phyloP scores from a whole-genome alignment of 2,888 invertebrate genomes.

The Dryococelus australis region DNA sequence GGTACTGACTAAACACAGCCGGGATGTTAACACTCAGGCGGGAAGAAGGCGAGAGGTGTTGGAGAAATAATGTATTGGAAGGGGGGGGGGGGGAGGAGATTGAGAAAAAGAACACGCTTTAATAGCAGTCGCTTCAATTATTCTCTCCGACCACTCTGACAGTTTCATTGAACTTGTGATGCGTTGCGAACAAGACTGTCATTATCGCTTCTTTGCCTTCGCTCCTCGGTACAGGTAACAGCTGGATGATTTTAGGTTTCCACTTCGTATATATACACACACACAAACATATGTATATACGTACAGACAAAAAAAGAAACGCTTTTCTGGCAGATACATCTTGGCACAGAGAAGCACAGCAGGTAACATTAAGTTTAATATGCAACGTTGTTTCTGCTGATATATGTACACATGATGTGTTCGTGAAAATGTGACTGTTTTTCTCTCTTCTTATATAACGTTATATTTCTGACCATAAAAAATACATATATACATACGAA shows the following conservation, averaged over 20 bases:
- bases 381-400: too few relatives aligned
- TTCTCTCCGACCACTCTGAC: slow-evolving; percentile 8
- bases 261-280: not conserved
- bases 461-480: too few relatives aligned
- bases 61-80: not conserved
- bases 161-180: slow-evolving; percentile 16
- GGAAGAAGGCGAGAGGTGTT: not conserved
- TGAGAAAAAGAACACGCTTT: not conserved
- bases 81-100: not conserved
- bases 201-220: slow-evolving; percentile 1
- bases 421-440: too few relatives aligned
- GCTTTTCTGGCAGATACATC: too few relatives aligned
- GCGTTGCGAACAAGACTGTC: slow-evolving; percentile 10
- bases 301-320: not conserved
- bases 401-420: too few relatives aligned
- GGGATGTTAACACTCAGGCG: not conserved
- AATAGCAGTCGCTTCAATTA: slow-evolving; percentile 8
- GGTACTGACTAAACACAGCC: not conserved
- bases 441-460: too few relatives aligned
- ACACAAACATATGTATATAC: too few relatives aligned
- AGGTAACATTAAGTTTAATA: too few relatives aligned
- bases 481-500: too few relatives aligned
- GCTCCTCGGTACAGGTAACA: not conserved
- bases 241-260: not conserved
- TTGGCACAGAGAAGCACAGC: too few relatives aligned